Conservation (phyloP, 2,797 vertebrate genomes). For the Semotilus atromaculatus region DNA sequence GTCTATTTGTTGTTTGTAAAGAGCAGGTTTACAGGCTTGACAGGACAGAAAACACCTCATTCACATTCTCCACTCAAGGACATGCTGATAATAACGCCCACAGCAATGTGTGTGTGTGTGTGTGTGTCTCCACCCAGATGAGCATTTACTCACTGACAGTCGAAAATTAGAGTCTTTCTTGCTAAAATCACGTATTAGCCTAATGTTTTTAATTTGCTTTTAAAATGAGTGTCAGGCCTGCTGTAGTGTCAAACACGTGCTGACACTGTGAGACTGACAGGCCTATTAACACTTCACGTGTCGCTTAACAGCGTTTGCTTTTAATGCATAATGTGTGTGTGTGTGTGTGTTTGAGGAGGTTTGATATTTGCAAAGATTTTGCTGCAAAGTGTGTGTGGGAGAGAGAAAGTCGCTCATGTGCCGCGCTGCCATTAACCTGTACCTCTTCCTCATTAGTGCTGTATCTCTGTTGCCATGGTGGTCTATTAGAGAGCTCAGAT, state of each 20-base stretch:
- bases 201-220: slow-evolving; percentile 75
- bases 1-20: background rate
- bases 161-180: slow-evolving; percentile 54
- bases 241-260: slow-evolving; percentile 43
- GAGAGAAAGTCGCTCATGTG: slow-evolving; percentile 19
- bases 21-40: slow-evolving; percentile 48
- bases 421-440: slow-evolving; percentile 74
- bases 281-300: slow-evolving; percentile 60
- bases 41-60: slow-evolving; percentile 11
- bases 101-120: slow-evolving; percentile 36
- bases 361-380: slow-evolving; percentile 23
- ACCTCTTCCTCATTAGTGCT: slow-evolving; percentile 81
- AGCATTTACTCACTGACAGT: slow-evolving; percentile 26
- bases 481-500: slow-evolving; percentile 81
- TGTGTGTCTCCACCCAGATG: slow-evolving; percentile 18
- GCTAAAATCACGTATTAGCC: slow-evolving; percentile 72
- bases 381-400: slow-evolving; percentile 17
- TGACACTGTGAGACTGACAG: slow-evolving; percentile 59
- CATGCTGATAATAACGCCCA: slow-evolving; percentile 50
- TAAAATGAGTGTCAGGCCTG: slow-evolving; percentile 66
- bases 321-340: slow-evolving; percentile 41
- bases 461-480: slow-evolving; percentile 81
- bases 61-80: slow-evolving; percentile 40
- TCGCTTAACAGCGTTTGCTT: slow-evolving; percentile 52
- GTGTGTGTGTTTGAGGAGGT: slow-evolving; percentile 30